Conservation (phyloP, 2,113 vertebrate species). For the Podarcis cretensis region DNA sequence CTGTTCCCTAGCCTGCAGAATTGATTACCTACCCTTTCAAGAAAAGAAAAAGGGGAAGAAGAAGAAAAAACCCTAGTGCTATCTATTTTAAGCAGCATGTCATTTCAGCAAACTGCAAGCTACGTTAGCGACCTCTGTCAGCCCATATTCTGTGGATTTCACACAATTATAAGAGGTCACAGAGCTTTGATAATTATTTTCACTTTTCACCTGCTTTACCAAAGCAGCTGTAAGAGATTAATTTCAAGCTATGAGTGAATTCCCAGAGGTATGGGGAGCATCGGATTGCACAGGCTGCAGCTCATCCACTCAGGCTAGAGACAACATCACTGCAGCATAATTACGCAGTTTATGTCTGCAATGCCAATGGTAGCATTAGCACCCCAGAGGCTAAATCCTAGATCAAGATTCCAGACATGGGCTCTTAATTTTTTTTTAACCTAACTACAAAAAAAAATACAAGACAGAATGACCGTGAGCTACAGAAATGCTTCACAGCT, state of each 20-base stretch:
- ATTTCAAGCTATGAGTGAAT: constrained; percentile 55
- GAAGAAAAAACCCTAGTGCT: background rate
- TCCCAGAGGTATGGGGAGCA: constrained; percentile 52
- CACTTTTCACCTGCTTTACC: constrained; percentile 62
- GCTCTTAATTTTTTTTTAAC: constrained; percentile 29
- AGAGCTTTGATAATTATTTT: constrained; percentile 65
- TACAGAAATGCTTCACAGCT: constrained; percentile 1
- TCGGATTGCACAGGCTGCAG: constrained; percentile 43
- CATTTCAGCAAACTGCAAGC: constrained; percentile 52
- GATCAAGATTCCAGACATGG: constrained; percentile 12
- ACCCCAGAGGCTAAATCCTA: constrained; percentile 29
- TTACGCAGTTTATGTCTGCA: constrained; percentile 43
- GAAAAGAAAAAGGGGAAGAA: constrained; percentile 5
- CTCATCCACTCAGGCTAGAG: constrained; percentile 31
- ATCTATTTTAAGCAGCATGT: constrained; percentile 51
- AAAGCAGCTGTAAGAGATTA: constrained; percentile 58
- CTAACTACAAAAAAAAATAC: constrained; percentile 24
- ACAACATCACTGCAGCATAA: constrained; percentile 42
- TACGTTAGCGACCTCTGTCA: constrained; percentile 46
- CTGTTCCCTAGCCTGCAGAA: constrained; percentile 21
- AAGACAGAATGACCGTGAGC: background rate
- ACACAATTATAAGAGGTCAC: constrained; percentile 50
- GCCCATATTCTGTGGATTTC: constrained; percentile 44
- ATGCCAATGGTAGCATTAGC: constrained; percentile 40
- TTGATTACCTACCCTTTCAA: constrained; percentile 44